Conservation (phyloP, 2,113 vertebrate species). For the Onychostruthus taczanowskii region DNA sequence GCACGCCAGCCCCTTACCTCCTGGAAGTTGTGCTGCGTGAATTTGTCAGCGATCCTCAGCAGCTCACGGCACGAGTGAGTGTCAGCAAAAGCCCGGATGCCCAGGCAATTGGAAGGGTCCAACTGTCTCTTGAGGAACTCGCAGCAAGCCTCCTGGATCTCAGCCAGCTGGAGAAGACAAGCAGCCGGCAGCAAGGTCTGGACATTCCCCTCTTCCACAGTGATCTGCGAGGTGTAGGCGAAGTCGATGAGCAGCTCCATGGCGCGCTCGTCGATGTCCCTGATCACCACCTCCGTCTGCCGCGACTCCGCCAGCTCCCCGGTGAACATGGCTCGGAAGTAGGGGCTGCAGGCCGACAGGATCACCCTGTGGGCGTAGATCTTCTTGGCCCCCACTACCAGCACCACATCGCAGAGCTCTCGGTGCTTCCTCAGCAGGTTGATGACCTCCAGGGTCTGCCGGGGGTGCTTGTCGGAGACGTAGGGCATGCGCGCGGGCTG, state of each 20-base stretch:
- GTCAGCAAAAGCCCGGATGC: constrained; percentile 97
- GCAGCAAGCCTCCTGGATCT: constrained; percentile 98
- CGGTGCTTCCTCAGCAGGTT: constrained; percentile 95
- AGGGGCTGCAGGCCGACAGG: constrained; percentile 95
- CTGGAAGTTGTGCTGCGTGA: constrained; percentile 99
- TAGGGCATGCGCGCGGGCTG: constrained; percentile 99
- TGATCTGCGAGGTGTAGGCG: constrained; percentile 98
- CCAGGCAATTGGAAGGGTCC: constrained; percentile 97
- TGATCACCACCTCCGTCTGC: constrained; percentile 96
- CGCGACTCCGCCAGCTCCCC: constrained; percentile 96
- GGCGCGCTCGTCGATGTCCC: constrained; percentile 96
- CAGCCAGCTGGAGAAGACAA: constrained; percentile 95
- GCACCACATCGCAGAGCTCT: constrained; percentile 95
- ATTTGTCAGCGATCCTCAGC: constrained; percentile 96
- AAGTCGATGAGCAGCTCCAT: constrained; percentile 99
- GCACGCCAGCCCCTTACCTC: constrained; percentile 77
- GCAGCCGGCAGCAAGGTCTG: constrained; percentile 96
- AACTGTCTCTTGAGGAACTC: constrained; percentile 97
- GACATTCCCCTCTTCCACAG: constrained; percentile 96
- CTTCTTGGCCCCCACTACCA: constrained; percentile 96
- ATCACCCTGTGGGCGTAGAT: constrained; percentile 98
- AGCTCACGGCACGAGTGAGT: constrained; percentile 96
- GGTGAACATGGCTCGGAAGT: constrained; percentile 98
- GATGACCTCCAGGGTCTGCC: constrained; percentile 97
- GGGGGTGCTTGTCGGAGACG: constrained; percentile 96